phyloP scores from a whole-genome alignment of 2,113 vertebrate genomes.

The Aegypius monachus region DNA sequence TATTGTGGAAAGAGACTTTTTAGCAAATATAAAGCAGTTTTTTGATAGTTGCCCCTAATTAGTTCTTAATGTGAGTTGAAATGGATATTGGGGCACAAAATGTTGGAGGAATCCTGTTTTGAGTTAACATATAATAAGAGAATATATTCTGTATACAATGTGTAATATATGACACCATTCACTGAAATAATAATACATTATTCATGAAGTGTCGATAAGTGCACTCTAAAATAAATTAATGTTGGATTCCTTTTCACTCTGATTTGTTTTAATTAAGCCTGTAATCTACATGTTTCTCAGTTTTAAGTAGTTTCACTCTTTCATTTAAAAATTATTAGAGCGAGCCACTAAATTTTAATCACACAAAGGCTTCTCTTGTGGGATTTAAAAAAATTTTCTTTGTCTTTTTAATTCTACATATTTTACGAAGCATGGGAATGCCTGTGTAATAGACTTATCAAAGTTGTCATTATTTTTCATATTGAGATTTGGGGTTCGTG shows the following conservation, averaged over 20 bases:
- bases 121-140: neutral
- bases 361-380: neutral
- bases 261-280: slow-evolving; percentile 39
- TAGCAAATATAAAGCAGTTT: neutral
- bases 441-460: slow-evolving; percentile 39
- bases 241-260: neutral
- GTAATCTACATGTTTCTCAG: slow-evolving; percentile 5
- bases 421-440: neutral
- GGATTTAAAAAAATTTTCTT: slow-evolving; percentile 8
- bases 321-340: slow-evolving; percentile 29
- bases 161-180: neutral
- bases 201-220: neutral
- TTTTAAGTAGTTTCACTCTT: neutral
- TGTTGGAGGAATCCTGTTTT: neutral
- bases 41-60: neutral
- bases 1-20: neutral
- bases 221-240: slow-evolving; percentile 2
- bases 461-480: slow-evolving; percentile 26
- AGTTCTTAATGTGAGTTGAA: neutral
- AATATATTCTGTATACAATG: neutral
- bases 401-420: slow-evolving; percentile 10
- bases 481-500: slow-evolving; percentile 24
- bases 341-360: slow-evolving; percentile 13
- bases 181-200: neutral
- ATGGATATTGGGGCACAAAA: neutral